Conservation (phyloP, 2,888 invertebrate species). For the Coenonympha arcania region DNA sequence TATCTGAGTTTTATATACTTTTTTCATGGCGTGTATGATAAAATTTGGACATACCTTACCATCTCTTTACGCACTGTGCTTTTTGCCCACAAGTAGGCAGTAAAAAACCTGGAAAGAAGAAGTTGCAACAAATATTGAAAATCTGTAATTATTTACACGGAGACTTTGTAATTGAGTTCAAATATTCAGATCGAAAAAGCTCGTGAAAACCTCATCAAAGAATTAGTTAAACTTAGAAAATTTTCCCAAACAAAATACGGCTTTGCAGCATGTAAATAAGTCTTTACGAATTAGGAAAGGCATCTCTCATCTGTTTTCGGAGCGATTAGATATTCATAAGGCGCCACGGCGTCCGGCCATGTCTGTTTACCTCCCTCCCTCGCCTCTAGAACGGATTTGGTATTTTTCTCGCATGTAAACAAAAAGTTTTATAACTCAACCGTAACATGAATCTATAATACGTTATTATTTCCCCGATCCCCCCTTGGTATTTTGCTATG, state of each 20-base stretch:
- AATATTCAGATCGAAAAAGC: background rate
- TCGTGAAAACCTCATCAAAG: background rate
- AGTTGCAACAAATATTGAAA: too few relatives aligned
- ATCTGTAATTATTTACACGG: too few relatives aligned
- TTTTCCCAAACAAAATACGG: slow-evolving; percentile 37
- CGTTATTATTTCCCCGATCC: slow-evolving; percentile 28
- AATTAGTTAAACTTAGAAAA: slow-evolving; percentile 16
- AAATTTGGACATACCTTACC: too few relatives aligned
- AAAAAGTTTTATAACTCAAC: slow-evolving; percentile 48
- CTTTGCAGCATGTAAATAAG: slow-evolving; percentile 52
- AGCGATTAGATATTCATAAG: slow-evolving; percentile 65
- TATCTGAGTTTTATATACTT: too few relatives aligned
- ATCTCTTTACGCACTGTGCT: too few relatives aligned
- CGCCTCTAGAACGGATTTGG: slow-evolving; percentile 38
- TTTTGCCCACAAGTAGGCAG: too few relatives aligned
- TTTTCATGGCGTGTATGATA: too few relatives aligned
- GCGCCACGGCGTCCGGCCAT: slow-evolving; percentile 39
- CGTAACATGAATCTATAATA: slow-evolving; percentile 56
- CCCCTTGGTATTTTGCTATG: too few relatives aligned
- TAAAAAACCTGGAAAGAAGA: too few relatives aligned
- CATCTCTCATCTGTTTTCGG: slow-evolving; percentile 60
- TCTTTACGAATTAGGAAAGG: slow-evolving; percentile 54
- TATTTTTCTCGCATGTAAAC: slow-evolving; percentile 53
- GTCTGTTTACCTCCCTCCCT: slow-evolving; percentile 30
- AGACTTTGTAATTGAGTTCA: background rate